Conservation (phyloP, 2,888 invertebrate species). For the Empis stercorea region DNA sequence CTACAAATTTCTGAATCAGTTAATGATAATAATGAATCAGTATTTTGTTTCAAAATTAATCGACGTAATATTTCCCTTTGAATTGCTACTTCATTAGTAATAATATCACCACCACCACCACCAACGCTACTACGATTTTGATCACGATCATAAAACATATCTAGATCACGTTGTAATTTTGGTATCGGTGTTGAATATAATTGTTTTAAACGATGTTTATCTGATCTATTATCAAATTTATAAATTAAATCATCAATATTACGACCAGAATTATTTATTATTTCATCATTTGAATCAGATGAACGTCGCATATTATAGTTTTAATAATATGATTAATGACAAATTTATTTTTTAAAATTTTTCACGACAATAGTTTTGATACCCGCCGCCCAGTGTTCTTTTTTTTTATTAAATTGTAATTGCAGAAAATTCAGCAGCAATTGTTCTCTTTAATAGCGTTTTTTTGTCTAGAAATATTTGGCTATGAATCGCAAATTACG, state of each 20-base stretch:
- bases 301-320: not conserved
- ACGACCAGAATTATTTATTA: not conserved
- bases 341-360: too few species aligned
- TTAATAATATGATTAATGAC: too few species aligned
- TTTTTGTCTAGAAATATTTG: too few species aligned
- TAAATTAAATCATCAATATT: not conserved
- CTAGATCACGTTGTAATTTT: constrained; percentile 8
- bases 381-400: too few species aligned
- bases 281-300: not conserved
- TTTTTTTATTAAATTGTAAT: too few species aligned
- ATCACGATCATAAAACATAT: constrained; percentile 3
- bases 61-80: not conserved
- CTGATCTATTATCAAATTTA: not conserved
- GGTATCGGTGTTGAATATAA: constrained; percentile 1
- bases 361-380: too few species aligned
- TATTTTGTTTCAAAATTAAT: not conserved
- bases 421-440: too few species aligned
- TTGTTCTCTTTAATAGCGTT: too few species aligned
- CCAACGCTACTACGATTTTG: not conserved
- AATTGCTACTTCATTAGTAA: too few species aligned
- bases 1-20: constrained; percentile 17
- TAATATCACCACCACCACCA: too few species aligned
- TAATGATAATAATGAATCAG: constrained; percentile 21
- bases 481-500: too few species aligned
- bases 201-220: not conserved